Percentiles rank a stretch among this genome's conserved stretches.
These are phyloP conservation scores for Phrynosoma blainvillii DNA, from an alignment of 2,113 vertebrate species.

Conservation along the genomic window DNA sequence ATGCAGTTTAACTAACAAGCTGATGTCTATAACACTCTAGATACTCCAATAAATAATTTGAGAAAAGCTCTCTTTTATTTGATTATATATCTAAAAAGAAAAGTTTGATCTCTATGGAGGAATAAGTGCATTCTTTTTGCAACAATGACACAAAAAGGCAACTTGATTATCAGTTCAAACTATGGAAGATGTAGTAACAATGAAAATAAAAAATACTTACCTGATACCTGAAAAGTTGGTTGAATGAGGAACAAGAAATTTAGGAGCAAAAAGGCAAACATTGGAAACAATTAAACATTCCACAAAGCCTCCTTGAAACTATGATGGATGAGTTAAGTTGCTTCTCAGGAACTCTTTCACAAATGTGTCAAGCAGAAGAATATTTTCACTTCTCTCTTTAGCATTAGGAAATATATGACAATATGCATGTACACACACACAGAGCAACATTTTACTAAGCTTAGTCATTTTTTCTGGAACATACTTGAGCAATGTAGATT, in stretches of 20 bases:
- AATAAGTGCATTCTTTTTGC: too few relatives aligned
- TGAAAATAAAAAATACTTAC: not conserved
- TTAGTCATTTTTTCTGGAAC: not conserved
- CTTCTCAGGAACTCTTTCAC: not conserved
- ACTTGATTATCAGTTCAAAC: not conserved
- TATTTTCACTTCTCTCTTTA: not conserved
- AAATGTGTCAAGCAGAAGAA: not conserved
- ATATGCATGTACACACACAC: too few relatives aligned
- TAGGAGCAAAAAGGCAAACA: not conserved
- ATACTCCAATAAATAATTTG: too few relatives aligned
- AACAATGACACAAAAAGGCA: not conserved
- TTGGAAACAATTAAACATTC: constrained; percentile 2
- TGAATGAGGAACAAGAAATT: constrained; percentile 1
- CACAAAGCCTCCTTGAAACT: not conserved
- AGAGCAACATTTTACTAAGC: not conserved
- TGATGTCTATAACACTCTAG: too few relatives aligned
- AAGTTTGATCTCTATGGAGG: too few relatives aligned
- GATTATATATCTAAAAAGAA: too few relatives aligned
- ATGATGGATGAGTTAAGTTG: not conserved
- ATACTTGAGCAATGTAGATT: too few relatives aligned
- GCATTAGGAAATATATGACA: not conserved
- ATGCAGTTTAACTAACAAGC: too few relatives aligned
- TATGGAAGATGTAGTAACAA: not conserved
- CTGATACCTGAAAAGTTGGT: not conserved
- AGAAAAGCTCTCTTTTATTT: too few relatives aligned